A percentile compares a stretch with the other conserved stretches of the same genome.
phyloP scores from a whole-genome alignment of 2,888 invertebrate genomes.

The Coelinius sp. region DNA sequence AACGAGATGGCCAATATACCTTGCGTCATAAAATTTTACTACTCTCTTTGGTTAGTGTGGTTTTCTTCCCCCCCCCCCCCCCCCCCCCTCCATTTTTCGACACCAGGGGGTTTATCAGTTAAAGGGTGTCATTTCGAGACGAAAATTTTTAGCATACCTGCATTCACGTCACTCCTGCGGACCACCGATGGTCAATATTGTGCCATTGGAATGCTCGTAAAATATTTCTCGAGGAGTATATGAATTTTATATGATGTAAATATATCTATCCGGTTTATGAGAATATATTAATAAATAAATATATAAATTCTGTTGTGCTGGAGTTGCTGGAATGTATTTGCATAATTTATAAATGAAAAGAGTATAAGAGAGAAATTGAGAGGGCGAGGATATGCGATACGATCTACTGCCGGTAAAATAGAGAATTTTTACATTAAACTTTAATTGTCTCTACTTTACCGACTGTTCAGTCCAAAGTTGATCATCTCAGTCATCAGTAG shows the following conservation, averaged over 20 bases:
- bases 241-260: background rate
- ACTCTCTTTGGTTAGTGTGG: conserved; percentile 54
- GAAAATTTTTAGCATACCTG: background rate
- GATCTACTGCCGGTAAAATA: no score
- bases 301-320: background rate
- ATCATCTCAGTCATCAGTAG: no score
- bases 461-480: no score
- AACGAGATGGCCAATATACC: conserved; percentile 51
- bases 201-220: conserved; percentile 1
- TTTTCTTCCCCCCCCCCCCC: conserved; percentile 52
- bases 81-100: background rate
- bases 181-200: background rate
- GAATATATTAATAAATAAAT: background rate
- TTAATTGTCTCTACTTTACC: background rate
- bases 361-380: background rate
- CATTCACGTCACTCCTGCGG: background rate
- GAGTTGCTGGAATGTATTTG: background rate
- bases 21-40: conserved; percentile 58
- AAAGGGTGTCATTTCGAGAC: background rate
- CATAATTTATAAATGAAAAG: background rate
- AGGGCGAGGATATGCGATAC: no score
- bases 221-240: background rate
- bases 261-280: background rate
- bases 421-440: no score
- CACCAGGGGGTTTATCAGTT: background rate